Percentiles rank a stretch among this genome's conserved stretches.
Conservation (phyloP, 2,113 vertebrate genomes). For the Malurus elegans region DNA sequence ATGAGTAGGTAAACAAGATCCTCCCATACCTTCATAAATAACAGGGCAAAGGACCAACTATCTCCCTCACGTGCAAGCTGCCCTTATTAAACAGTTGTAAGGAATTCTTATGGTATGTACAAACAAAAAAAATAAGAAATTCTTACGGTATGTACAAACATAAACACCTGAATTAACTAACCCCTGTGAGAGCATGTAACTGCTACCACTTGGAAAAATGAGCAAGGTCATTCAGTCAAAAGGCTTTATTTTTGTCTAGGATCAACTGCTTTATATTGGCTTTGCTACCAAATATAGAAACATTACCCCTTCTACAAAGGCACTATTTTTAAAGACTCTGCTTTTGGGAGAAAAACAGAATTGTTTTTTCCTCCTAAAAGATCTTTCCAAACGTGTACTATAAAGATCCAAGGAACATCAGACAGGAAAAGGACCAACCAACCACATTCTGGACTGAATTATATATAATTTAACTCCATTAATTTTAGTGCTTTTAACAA, state of each 20-base stretch:
- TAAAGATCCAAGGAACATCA: neutral
- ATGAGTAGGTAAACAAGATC: slow-evolving; percentile 22
- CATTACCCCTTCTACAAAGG: neutral
- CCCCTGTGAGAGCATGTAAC: neutral
- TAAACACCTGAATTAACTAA: neutral
- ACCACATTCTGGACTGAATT: neutral
- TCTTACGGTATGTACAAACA: neutral
- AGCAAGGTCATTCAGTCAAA: slow-evolving; percentile 29
- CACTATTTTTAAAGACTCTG: neutral
- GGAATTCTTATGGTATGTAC: neutral
- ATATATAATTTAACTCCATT: neutral
- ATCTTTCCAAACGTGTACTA: neutral
- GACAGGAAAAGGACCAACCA: neutral
- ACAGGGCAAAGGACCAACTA: neutral
- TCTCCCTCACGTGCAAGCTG: neutral
- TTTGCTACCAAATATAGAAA: slow-evolving; percentile 37
- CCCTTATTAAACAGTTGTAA: neutral
- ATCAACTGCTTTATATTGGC: slow-evolving; percentile 44
- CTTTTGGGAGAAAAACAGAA: neutral
- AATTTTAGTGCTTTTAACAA: neutral
- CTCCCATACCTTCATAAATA: neutral
- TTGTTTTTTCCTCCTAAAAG: neutral
- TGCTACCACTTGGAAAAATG: slow-evolving; percentile 13
- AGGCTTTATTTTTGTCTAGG: slow-evolving; percentile 37
- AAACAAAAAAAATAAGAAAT: neutral